phyloP scores from a whole-genome alignment of 2,888 invertebrate species.

The Slavum lentiscoides region DNA sequence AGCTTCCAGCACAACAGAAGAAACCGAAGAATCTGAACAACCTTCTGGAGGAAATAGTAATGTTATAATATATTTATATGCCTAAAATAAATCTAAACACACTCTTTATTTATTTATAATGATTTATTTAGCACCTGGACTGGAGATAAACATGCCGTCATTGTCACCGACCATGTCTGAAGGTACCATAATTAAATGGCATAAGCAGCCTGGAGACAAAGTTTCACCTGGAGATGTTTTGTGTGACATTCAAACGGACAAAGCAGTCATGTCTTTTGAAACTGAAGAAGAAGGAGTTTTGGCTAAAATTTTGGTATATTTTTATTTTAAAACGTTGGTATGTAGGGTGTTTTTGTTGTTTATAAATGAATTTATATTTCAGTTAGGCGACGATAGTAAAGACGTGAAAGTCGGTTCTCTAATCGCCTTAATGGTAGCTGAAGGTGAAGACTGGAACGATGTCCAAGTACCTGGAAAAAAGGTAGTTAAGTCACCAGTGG shows the following conservation, averaged over 20 bases:
- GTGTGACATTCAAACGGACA: slow-evolving; percentile 71
- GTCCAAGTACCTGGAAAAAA: slow-evolving; percentile 59
- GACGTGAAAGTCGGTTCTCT: slow-evolving; percentile 64
- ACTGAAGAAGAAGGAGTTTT: slow-evolving; percentile 67
- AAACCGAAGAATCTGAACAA: slow-evolving; percentile 33
- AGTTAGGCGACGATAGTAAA: slow-evolving; percentile 62
- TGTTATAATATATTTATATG: background rate
- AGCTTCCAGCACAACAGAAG: background rate
- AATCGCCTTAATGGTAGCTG: slow-evolving; percentile 67
- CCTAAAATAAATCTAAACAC: background rate
- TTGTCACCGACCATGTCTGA: slow-evolving; percentile 69
- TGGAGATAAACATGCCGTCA: slow-evolving; percentile 65
- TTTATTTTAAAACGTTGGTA: background rate
- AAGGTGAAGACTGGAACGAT: slow-evolving; percentile 67
- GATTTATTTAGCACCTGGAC: slow-evolving; percentile 56
- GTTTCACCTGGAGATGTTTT: slow-evolving; percentile 67
- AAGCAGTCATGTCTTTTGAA: slow-evolving; percentile 68
- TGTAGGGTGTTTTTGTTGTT: background rate
- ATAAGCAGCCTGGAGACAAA: slow-evolving; percentile 65
- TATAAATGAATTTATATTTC: slow-evolving; percentile 25
- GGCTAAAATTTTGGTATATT: slow-evolving; percentile 65
- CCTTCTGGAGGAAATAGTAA: slow-evolving; percentile 45
- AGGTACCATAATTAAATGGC: slow-evolving; percentile 66
- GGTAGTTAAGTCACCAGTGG: slow-evolving; percentile 51
- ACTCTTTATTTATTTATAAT: background rate